Conservation (phyloP, 23 tunicate genomes). For the Halocynthia aurantium region DNA sequence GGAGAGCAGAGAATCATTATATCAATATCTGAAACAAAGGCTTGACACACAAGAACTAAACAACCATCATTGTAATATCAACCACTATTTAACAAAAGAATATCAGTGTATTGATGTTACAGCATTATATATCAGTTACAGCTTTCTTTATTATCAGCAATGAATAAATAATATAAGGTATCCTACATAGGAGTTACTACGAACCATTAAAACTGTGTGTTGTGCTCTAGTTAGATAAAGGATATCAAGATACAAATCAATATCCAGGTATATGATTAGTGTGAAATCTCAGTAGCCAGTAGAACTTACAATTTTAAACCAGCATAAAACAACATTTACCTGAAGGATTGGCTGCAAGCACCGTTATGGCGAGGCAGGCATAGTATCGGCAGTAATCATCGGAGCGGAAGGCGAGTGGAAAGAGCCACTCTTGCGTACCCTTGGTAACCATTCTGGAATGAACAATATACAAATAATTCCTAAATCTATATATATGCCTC, state of each 20-base stretch:
- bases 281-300: too few relatives aligned
- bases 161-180: too few relatives aligned
- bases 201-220: too few relatives aligned
- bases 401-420: slow-evolving; percentile 19
- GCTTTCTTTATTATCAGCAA: too few relatives aligned
- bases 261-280: too few relatives aligned
- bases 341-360: slow-evolving; percentile 23
- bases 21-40: background rate
- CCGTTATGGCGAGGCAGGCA: slow-evolving; percentile 19
- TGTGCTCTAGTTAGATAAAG: too few relatives aligned
- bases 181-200: too few relatives aligned
- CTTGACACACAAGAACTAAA: background rate
- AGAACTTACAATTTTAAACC: too few relatives aligned
- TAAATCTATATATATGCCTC: too few relatives aligned
- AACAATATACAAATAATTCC: background rate
- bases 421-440: slow-evolving; percentile 17
- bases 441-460: slow-evolving; percentile 10
- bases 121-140: background rate
- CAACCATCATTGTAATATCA: background rate
- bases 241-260: too few relatives aligned
- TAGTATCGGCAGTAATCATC: slow-evolving; percentile 23
- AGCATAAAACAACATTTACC: background rate
- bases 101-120: background rate
- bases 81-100: background rate
- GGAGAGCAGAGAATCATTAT: too few relatives aligned